A percentile compares a stretch with the other conserved stretches of the same genome.
Conservation (phyloP, 2,797 vertebrate species). For the Melanotaenia parkinsoni region DNA sequence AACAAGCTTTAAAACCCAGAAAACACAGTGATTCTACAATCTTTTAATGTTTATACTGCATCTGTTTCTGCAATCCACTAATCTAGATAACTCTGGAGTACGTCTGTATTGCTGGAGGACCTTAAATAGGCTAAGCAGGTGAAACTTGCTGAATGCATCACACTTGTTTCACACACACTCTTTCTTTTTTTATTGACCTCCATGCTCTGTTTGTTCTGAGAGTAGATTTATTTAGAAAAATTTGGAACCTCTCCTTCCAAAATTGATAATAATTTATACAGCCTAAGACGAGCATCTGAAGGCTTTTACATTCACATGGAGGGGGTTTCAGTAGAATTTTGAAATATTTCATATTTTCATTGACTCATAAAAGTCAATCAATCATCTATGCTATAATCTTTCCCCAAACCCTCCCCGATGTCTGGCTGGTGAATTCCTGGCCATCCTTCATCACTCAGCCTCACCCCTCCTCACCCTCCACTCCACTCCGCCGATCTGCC, state of each 20-base stretch:
- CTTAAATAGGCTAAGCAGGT: no score
- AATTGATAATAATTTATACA: background rate
- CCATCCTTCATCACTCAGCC: slow-evolving; percentile 55
- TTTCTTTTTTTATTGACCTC: background rate
- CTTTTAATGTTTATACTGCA: background rate
- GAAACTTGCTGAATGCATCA: background rate
- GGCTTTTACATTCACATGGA: background rate
- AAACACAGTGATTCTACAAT: background rate
- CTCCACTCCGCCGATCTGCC: slow-evolving; percentile 20
- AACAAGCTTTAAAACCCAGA: background rate
- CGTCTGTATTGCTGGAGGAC: no score
- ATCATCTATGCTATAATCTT: slow-evolving; percentile 52
- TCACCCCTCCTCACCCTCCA: slow-evolving; percentile 27
- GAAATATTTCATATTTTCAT: slow-evolving; percentile 25
- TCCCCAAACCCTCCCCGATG: slow-evolving; percentile 9
- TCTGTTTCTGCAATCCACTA: no score
- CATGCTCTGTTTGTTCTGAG: slow-evolving; percentile 3
- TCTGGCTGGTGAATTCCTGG: slow-evolving; percentile 52
- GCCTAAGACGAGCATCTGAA: background rate
- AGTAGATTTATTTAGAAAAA: background rate
- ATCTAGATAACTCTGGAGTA: no score
- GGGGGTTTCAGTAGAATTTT: background rate
- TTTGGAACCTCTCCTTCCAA: background rate
- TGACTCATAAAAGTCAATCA: slow-evolving; percentile 44
- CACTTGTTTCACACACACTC: slow-evolving; percentile 3